Evolutionary conservation across 1,140 invertebrate species (phyloP).

Genomic region (Ridgeia piscesae): DNA sequence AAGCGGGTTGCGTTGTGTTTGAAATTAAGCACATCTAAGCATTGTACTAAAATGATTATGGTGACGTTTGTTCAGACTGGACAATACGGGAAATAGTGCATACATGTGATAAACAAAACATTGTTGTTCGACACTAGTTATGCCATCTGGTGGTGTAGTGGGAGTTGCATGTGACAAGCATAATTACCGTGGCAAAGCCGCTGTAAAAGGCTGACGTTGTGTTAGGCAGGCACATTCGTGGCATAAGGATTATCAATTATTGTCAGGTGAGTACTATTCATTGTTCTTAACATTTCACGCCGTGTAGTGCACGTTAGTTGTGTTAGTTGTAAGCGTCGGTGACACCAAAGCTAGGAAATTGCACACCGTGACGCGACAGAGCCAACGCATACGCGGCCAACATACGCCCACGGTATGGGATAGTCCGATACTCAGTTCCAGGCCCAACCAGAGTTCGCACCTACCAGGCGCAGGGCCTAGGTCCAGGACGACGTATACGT

Average conservation of each 20-base stretch:
- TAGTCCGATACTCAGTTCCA: background rate
- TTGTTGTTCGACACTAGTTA: constrained; percentile 3
- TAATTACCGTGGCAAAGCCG: background rate
- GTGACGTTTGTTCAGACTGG: background rate
- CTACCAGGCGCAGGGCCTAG: no score
- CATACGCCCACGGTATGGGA: background rate
- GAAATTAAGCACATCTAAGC: background rate
- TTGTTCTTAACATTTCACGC: background rate
- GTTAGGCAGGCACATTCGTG: background rate
- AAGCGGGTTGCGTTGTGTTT: background rate
- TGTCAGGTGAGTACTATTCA: background rate
- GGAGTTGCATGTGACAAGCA: background rate
- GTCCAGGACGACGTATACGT: no score
- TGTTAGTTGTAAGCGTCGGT: background rate
- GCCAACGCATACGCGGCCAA: background rate
- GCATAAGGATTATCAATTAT: background rate
- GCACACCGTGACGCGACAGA: background rate
- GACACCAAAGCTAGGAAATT: background rate
- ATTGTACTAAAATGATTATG: background rate
- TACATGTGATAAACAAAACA: background rate
- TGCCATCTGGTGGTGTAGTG: background rate
- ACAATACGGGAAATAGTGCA: background rate
- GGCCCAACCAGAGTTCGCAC: background rate
- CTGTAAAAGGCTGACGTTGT: background rate
- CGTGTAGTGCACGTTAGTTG: background rate